phyloP scores from a whole-genome alignment of 2,113 vertebrate genomes.

The Pelobates fuscus region DNA sequence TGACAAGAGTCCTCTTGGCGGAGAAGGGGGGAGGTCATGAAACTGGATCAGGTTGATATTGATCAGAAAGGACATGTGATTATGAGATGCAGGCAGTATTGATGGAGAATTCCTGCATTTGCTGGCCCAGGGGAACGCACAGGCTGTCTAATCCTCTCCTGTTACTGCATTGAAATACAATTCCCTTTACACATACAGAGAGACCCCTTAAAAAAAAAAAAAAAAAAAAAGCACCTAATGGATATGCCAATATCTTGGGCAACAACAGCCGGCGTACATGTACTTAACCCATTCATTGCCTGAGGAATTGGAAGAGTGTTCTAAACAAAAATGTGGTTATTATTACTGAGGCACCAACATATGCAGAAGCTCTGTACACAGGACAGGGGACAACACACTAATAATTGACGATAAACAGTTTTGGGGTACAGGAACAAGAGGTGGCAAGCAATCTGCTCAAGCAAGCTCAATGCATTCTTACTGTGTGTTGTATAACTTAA shows the following conservation, averaged over 20 bases:
- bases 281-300: slow-evolving; percentile 13
- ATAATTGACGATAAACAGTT: too few relatives aligned
- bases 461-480: too few relatives aligned
- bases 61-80: slow-evolving; percentile 23
- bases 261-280: slow-evolving; percentile 7
- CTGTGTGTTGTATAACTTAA: too few relatives aligned
- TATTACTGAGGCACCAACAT: neutral
- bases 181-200: slow-evolving; percentile 6
- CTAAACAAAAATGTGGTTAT: too few relatives aligned
- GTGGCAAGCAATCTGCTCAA: too few relatives aligned
- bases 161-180: slow-evolving; percentile 41
- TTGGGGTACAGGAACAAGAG: too few relatives aligned
- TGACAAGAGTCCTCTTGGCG: neutral
- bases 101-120: slow-evolving; percentile 44
- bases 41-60: slow-evolving; percentile 22
- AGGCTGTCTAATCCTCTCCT: slow-evolving; percentile 26
- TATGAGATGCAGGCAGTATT: slow-evolving; percentile 14
- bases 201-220: slow-evolving; percentile 25
- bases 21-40: slow-evolving; percentile 3
- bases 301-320: too few relatives aligned
- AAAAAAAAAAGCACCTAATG: slow-evolving; percentile 32
- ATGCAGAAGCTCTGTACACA: too few relatives aligned
- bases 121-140: slow-evolving; percentile 15
- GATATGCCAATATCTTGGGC: too few relatives aligned
- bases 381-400: too few relatives aligned